Percentiles rank a stretch among this genome's conserved stretches.
Evolutionary conservation across 1,140 invertebrate species (phyloP).

Genomic region (Maniola jurtina): DNA sequence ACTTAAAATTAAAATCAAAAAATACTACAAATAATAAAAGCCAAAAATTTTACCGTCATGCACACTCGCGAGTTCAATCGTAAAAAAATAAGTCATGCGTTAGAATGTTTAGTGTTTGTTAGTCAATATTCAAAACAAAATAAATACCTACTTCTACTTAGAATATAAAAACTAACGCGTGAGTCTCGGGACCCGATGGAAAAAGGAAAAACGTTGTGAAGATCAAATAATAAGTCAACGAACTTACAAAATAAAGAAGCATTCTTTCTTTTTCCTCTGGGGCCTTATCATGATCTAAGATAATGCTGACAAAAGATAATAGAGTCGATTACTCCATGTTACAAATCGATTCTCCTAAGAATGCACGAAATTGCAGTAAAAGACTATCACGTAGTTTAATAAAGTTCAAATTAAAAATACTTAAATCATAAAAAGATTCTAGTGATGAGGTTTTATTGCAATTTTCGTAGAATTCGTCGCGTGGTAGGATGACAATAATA

Average conservation of each 20-base stretch:
- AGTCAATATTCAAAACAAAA: constrained; percentile 70
- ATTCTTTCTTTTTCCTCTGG: constrained; percentile 58
- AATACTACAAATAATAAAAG: too few relatives aligned
- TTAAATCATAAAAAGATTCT: constrained; percentile 25
- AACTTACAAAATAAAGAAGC: constrained; percentile 52
- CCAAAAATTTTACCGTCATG: constrained; percentile 61
- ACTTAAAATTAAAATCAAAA: constrained; percentile 36
- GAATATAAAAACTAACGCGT: constrained; percentile 41
- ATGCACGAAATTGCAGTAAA: constrained; percentile 54
- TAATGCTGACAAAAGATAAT: constrained; percentile 28
- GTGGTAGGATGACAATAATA: constrained; percentile 21
- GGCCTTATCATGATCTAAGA: constrained; percentile 38
- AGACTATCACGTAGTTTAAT: constrained; percentile 45
- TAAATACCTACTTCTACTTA: constrained; percentile 28
- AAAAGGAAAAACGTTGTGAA: constrained; percentile 57
- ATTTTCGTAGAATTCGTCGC: constrained; percentile 44
- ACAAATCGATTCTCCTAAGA: constrained; percentile 44
- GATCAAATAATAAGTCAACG: constrained; percentile 47
- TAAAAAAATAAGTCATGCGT: constrained; percentile 73
- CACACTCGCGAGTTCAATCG: constrained; percentile 69
- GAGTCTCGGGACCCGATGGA: constrained; percentile 50
- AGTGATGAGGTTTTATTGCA: constrained; percentile 56
- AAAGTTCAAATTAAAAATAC: constrained; percentile 25
- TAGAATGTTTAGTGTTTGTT: constrained; percentile 75
- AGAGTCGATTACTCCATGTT: constrained; percentile 30